Evolutionary conservation across 2,113 vertebrate species (phyloP).

Genomic region (Antigone vipio): DNA sequence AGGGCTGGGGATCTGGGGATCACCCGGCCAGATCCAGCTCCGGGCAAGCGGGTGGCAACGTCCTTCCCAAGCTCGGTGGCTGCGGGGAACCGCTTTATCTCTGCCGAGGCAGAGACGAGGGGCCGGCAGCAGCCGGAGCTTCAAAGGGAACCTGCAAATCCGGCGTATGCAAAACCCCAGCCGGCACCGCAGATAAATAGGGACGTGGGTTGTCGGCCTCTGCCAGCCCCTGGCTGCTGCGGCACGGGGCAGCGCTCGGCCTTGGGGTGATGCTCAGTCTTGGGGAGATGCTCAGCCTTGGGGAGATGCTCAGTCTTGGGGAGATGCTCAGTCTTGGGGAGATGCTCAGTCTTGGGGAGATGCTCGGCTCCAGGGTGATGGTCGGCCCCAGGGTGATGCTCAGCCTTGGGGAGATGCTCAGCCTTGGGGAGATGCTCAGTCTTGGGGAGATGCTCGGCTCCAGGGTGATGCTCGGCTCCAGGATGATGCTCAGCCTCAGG

Average conservation of each 20-base stretch:
- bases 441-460: accelerated
- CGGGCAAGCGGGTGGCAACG: background rate
- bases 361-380: accelerated
- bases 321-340: accelerated
- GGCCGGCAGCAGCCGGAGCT: conserved; percentile 35
- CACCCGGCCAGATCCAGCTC: background rate
- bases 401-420: accelerated
- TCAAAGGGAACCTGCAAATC: conserved; percentile 70
- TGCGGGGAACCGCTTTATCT: background rate
- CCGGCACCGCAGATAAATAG: background rate
- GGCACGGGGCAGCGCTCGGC: accelerated
- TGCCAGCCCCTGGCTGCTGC: accelerated
- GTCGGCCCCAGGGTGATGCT: background rate
- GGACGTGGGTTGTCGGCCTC: accelerated
- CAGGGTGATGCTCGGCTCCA: accelerated
- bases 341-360: accelerated
- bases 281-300: accelerated
- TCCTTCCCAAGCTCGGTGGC: background rate
- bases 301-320: accelerated
- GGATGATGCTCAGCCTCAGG: accelerated
- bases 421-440: accelerated
- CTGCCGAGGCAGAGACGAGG: background rate
- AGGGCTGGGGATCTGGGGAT: background rate
- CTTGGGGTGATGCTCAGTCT: accelerated
- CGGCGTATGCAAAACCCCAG: background rate